These are phyloP conservation scores for Rhaphigaster nebulosa DNA, from an alignment of 2,888 invertebrate species.

Conservation along the genomic window DNA sequence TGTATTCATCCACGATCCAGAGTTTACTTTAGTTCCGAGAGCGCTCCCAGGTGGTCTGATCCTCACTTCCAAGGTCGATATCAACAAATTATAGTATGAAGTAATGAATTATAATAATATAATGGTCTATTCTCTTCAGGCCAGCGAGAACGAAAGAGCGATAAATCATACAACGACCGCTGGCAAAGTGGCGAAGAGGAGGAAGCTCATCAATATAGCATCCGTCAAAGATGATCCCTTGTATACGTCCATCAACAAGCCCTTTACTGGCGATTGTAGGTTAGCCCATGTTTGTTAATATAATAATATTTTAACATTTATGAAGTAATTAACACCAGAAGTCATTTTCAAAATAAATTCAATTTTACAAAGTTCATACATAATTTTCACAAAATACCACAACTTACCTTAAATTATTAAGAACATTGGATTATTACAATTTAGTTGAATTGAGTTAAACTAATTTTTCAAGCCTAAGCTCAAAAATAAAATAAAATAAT, in stretches of 20 bases:
- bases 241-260: neutral
- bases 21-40: neutral
- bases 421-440: no score
- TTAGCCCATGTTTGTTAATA: neutral
- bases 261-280: neutral
- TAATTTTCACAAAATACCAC: no score
- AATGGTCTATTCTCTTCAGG: neutral
- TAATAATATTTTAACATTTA: neutral
- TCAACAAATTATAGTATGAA: neutral
- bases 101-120: neutral
- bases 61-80: neutral
- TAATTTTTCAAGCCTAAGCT: no score
- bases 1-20: neutral
- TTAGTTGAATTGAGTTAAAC: no score
- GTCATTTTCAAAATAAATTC: no score
- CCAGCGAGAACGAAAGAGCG: neutral
- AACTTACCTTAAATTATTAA: no score
- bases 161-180: neutral
- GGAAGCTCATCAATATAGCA: neutral
- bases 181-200: neutral
- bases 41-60: neutral
- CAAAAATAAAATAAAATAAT: no score
- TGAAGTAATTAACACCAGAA: no score
- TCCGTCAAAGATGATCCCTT: neutral
- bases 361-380: no score